Percentiles rank a stretch among this genome's conserved stretches.
These are phyloP conservation scores for Heteromormyrus szaboi DNA, from an alignment of 2,797 vertebrate genomes.

Conservation along the genomic window DNA sequence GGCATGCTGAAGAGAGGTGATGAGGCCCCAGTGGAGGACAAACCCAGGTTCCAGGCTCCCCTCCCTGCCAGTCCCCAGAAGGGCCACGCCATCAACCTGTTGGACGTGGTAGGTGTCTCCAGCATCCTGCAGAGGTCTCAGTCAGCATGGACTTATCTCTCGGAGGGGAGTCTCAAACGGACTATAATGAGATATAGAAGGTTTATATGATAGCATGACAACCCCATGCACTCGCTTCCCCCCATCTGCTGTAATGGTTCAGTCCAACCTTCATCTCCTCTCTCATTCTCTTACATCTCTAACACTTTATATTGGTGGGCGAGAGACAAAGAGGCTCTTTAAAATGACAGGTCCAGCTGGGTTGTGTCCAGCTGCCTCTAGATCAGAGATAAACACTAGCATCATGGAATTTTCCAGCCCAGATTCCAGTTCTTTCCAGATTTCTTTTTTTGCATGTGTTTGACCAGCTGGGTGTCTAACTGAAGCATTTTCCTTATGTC, in stretches of 20 bases:
- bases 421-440: neutral
- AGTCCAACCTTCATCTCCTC: neutral
- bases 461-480: neutral
- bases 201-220: neutral
- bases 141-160: neutral
- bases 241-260: neutral
- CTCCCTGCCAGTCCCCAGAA: conserved; percentile 75
- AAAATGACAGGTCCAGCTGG: neutral
- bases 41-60: conserved; percentile 46
- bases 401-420: neutral
- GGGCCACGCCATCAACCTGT: conserved; percentile 84
- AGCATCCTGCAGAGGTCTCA: neutral
- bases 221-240: neutral
- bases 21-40: conserved; percentile 66
- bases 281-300: neutral
- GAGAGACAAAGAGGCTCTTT: neutral
- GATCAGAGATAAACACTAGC: neutral
- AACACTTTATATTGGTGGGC: neutral
- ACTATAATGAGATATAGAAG: neutral
- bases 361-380: neutral
- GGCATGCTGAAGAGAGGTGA: conserved; percentile 92
- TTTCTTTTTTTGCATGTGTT: neutral
- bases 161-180: neutral
- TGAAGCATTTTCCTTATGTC: neutral
- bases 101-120: conserved; percentile 82